Evolutionary conservation across 2,113 vertebrate species (phyloP).

Genomic region (Cyprinodon tularosa): DNA sequence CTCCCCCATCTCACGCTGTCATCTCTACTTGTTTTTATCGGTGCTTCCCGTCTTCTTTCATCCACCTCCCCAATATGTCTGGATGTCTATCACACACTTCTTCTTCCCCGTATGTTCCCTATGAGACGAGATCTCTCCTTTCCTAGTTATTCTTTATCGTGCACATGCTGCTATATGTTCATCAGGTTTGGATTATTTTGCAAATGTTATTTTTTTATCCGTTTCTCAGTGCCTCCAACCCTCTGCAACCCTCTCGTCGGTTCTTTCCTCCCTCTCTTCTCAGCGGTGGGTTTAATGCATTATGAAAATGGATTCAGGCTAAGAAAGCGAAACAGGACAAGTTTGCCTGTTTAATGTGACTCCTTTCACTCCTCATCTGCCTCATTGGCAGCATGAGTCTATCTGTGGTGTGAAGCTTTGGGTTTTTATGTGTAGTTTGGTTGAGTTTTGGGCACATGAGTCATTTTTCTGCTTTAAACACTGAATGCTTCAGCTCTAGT

Average conservation of each 20-base stretch:
- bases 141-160: conserved; percentile 67
- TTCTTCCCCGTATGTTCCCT: conserved; percentile 67
- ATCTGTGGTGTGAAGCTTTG: conserved; percentile 25
- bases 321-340: conserved; percentile 74
- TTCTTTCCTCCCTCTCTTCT: conserved; percentile 58
- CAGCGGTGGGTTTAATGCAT: conserved; percentile 76
- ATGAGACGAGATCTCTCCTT: conserved; percentile 52
- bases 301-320: conserved; percentile 79
- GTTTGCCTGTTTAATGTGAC: conserved; percentile 75
- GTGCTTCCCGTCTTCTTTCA: conserved; percentile 67
- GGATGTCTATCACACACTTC: conserved; percentile 67
- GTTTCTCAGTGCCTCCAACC: conserved; percentile 32
- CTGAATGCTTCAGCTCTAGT: conserved; percentile 37
- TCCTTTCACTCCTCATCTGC: conserved; percentile 76
- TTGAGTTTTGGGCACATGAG: neutral
- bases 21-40: conserved; percentile 64
- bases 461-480: conserved; percentile 16
- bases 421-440: conserved; percentile 31
- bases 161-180: conserved; percentile 52
- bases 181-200: conserved; percentile 69
- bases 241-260: conserved; percentile 27
- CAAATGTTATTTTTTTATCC: conserved; percentile 47
- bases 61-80: conserved; percentile 70
- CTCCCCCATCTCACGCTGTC: conserved; percentile 62
- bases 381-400: conserved; percentile 58